A percentile compares a stretch with the other conserved stretches of the same genome.
Conservation (phyloP, 2,888 invertebrate genomes). For the Philonicus albiceps region DNA sequence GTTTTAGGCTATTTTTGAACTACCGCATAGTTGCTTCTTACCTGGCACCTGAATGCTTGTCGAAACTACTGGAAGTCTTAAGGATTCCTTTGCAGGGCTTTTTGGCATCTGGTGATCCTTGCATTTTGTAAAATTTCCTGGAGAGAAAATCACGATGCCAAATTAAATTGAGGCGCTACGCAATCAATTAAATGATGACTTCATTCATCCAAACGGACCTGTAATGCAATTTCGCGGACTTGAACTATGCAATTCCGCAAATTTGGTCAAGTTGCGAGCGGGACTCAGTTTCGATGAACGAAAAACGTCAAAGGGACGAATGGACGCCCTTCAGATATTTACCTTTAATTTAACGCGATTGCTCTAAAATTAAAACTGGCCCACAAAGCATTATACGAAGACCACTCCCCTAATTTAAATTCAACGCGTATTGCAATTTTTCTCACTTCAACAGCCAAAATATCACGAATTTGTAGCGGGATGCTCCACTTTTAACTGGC, state of each 20-base stretch:
- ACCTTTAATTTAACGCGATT: not conserved
- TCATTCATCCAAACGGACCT: not conserved
- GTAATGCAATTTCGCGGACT: not conserved
- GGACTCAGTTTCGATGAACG: not conserved
- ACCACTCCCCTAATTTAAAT: constrained; percentile 6
- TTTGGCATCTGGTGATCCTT: constrained; percentile 62
- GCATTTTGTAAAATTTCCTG: constrained; percentile 52
- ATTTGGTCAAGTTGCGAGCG: not conserved
- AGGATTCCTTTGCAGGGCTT: constrained; percentile 79
- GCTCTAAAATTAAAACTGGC: not conserved
- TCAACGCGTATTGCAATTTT: constrained; percentile 1
- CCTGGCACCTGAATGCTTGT: constrained; percentile 68
- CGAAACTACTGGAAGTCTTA: constrained; percentile 91
- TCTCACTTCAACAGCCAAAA: not conserved
- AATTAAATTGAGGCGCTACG: not conserved
- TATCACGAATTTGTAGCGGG: not conserved
- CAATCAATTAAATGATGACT: constrained; percentile 20
- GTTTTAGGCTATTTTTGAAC: constrained; percentile 16
- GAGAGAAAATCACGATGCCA: not conserved
- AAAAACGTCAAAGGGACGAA: not conserved
- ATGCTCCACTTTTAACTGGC: constrained; percentile 1
- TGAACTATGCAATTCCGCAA: constrained; percentile 1
- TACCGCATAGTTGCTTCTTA: constrained; percentile 52
- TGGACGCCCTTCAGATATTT: constrained; percentile 14
- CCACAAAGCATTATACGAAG: not conserved